Percentiles rank a stretch among this genome's conserved stretches.
phyloP scores from a whole-genome alignment of 2,113 vertebrate species.

The Hoplias malabaricus region DNA sequence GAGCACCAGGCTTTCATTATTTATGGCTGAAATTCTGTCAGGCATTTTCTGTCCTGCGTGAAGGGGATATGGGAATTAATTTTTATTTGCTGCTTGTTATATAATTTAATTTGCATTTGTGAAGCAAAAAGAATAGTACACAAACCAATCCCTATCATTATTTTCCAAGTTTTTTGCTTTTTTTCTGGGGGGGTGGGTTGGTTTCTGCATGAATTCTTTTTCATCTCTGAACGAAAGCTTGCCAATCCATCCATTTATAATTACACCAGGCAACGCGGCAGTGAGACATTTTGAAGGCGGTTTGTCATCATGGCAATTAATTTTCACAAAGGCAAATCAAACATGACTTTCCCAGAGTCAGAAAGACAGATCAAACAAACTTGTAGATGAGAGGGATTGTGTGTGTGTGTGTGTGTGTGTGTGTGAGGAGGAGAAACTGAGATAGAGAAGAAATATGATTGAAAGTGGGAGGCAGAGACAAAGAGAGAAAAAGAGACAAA shows the following conservation, averaged over 20 bases:
- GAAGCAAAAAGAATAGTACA: not conserved
- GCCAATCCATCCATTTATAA: slow-evolving; percentile 28
- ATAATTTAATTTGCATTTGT: not conserved
- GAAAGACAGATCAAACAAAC: slow-evolving; percentile 26
- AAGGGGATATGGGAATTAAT: not conserved
- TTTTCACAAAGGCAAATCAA: slow-evolving; percentile 36
- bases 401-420: not conserved
- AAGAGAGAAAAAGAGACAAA: slow-evolving; percentile 7
- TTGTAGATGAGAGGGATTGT: slow-evolving; percentile 1
- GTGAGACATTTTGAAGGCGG: not conserved
- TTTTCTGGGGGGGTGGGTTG: slow-evolving; percentile 13
- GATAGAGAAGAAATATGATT: slow-evolving; percentile 32
- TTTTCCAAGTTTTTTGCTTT: not conserved
- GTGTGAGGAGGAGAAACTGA: not conserved
- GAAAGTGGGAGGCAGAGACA: slow-evolving; percentile 17
- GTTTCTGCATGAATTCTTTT: slow-evolving; percentile 13
- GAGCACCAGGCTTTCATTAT: not conserved
- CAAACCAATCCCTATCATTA: not conserved
- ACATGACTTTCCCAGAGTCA: slow-evolving; percentile 22
- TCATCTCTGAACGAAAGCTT: slow-evolving; percentile 23
- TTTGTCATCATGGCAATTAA: slow-evolving; percentile 37
- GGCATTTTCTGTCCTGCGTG: not conserved
- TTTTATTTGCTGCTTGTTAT: not conserved
- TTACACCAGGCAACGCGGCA: not conserved
- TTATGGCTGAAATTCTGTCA: not conserved